Evolutionary conservation across 2,797 vertebrate species (phyloP).

Genomic region (Amniataba percoides): DNA sequence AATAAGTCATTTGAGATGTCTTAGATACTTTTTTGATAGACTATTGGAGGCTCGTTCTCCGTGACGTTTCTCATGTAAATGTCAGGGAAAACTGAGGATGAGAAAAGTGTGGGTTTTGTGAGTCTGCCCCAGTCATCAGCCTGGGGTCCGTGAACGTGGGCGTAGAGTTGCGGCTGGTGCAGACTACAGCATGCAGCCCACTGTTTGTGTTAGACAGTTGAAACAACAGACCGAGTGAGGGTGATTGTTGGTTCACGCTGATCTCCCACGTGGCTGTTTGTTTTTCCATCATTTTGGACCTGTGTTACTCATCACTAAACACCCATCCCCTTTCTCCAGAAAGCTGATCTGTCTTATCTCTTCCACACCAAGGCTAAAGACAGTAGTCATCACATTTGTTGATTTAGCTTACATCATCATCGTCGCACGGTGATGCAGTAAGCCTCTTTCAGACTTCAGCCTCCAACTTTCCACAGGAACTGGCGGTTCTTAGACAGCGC

Average conservation of each 20-base stretch:
- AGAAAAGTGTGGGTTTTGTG: conserved; percentile 30
- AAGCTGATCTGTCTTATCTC: conserved; percentile 30
- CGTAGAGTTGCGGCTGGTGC: conserved; percentile 6
- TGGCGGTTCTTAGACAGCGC: background rate
- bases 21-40: background rate
- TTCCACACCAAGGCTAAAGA: background rate
- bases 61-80: background rate
- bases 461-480: conserved; percentile 59
- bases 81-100: background rate
- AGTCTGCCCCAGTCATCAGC: conserved; percentile 40
- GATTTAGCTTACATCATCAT: conserved; percentile 17
- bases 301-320: conserved; percentile 40
- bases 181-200: conserved; percentile 1
- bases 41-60: background rate
- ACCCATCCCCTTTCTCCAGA: background rate
- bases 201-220: conserved; percentile 52
- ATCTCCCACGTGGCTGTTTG: conserved; percentile 33
- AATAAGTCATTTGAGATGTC: background rate
- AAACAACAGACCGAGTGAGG: conserved; percentile 21
- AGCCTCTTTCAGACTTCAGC: conserved; percentile 7
- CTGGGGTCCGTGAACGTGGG: conserved; percentile 40
- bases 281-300: conserved; percentile 36
- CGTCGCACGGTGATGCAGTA: background rate
- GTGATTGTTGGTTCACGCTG: conserved; percentile 16
- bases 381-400: conserved; percentile 11